Evolutionary conservation across 2,797 vertebrate species (phyloP), one percentile per base, ranked within the genome.

Genomic region (Picus viridis): DNA sequence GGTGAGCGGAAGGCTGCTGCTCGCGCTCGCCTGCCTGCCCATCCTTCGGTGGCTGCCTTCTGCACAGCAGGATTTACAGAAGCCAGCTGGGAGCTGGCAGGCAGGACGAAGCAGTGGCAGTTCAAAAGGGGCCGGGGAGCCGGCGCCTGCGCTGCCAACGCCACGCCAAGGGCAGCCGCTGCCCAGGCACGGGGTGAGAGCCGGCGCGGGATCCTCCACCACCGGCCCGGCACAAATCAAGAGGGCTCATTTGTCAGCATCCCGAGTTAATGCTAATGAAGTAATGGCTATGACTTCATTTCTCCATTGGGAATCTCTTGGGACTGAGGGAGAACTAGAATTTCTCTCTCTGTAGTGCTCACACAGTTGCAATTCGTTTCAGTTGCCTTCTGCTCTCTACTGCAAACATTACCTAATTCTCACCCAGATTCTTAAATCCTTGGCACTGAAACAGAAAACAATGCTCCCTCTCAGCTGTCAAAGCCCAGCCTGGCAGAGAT

Each of bases 281-380:
- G 83, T 92, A 84, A 94, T 77, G 51, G 87, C 85, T 69, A 90
- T 94, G 95, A 95, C 77, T 86, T 96, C 92, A 95, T 69, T 77
- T 88, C 91, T 92, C 77, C 83, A 47, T 18, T n/a, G 61, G 61
- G 83, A 92, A 83, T 74, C 93, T 86, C 94, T 34, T 10, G 83
- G 93, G 94, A 93, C 65, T 0, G 0, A 51, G 13, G 29, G 14
- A 91, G 87, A 94, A 95, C 49, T 76, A 89, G 54, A 91, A 82
- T 91, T 91, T 86, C 90, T 82, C 70, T 83, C 89, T 72, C 61
- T 2, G 0, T 20, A 67, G 93, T 12, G 0, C 82, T 94, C 67
- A 7, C 0, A 8, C 45, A 41, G 71, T 84, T 27, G 85, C 68
- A 32, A 93, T 91, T 91, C 17, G 8, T 76, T 93, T 81, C 64